These are phyloP conservation scores for Ptychadena robeensis DNA, from an alignment of 2,797 vertebrate species.

Conservation along the genomic window DNA sequence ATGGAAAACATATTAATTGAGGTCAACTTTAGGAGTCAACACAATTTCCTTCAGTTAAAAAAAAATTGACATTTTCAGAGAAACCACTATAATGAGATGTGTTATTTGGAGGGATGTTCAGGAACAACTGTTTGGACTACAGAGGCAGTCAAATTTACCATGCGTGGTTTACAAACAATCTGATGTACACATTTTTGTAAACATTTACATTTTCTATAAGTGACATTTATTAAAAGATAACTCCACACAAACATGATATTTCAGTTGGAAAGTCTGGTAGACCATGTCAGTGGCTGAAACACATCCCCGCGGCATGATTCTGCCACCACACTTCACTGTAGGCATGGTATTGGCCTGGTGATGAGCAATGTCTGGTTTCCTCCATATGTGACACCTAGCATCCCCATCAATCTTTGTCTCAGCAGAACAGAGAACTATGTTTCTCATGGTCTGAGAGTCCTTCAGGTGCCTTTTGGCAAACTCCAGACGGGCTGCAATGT, in stretches of 20 bases:
- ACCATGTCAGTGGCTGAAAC: background rate
- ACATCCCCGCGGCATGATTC: no score
- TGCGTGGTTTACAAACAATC: no score
- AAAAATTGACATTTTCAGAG: constrained; percentile 53
- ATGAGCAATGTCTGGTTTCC: no score
- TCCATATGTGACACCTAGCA: no score
- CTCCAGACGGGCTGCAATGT: no score
- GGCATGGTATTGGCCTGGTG: no score
- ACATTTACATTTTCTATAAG: background rate
- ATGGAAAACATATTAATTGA: constrained; percentile 54
- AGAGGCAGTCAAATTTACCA: constrained; percentile 10
- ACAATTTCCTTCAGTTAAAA: constrained; percentile 52
- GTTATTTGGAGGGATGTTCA: constrained; percentile 32
- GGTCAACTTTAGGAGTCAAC: constrained; percentile 51
- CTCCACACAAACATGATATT: no score
- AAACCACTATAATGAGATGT: constrained; percentile 39
- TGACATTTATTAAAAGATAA: background rate
- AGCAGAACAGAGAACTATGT: no score
- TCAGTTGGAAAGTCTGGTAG: background rate
- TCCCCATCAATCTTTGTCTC: no score
- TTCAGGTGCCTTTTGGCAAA: no score
- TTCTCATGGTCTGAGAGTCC: no score
- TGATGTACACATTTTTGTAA: background rate
- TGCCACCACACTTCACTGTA: no score
- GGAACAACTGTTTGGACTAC: constrained; percentile 16